These are phyloP conservation scores for Holacanthella duospinosa DNA, from an alignment of 2,888 invertebrate species.

Conservation along the genomic window DNA sequence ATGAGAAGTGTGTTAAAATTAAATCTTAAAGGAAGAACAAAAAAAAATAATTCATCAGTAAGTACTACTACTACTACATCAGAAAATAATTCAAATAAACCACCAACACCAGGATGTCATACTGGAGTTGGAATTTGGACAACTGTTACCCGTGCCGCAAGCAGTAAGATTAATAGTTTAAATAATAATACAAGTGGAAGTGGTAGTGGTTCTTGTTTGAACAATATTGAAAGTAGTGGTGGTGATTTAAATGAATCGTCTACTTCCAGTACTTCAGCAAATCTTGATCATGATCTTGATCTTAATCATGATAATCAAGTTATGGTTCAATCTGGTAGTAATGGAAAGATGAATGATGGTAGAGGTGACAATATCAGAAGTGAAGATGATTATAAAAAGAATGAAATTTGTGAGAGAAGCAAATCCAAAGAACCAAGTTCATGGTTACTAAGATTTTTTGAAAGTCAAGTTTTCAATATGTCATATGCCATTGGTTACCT, in stretches of 20 bases:
- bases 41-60: background rate
- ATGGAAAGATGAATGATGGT: background rate
- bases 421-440: slow-evolving; percentile 39
- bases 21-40: slow-evolving; percentile 8
- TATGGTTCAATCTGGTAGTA: background rate
- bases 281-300: too few relatives aligned
- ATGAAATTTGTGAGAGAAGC: slow-evolving; percentile 8
- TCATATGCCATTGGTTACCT: slow-evolving; percentile 96
- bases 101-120: slow-evolving; percentile 5
- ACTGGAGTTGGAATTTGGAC: slow-evolving; percentile 6
- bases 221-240: background rate
- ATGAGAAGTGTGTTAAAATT: slow-evolving; percentile 7
- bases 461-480: slow-evolving; percentile 95
- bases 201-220: background rate
- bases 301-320: too few relatives aligned
- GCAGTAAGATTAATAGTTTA: slow-evolving; percentile 12
- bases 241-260: background rate
- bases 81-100: background rate
- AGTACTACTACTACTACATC: background rate
- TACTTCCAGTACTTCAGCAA: too few relatives aligned
- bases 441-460: slow-evolving; percentile 74
- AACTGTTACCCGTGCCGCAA: slow-evolving; percentile 4
- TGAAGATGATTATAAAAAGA: background rate
- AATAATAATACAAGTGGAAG: slow-evolving; percentile 1
- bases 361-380: background rate